Conservation (phyloP, 2,797 vertebrate genomes). For the Mionectes olivaceus region DNA sequence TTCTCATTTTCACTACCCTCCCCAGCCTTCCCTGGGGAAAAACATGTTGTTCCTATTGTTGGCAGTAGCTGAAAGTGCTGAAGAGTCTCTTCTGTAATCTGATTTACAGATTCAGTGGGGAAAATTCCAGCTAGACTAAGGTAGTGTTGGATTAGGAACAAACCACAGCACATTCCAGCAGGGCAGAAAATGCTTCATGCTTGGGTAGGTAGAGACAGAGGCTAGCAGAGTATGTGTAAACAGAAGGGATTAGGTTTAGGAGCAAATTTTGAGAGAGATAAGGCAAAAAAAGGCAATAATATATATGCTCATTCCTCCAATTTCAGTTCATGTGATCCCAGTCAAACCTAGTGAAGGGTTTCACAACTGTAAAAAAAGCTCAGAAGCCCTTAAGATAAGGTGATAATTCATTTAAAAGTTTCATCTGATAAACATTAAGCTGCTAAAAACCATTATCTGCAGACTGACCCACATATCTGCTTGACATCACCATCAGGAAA, state of each 20-base stretch:
- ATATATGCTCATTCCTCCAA: neutral
- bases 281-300: neutral
- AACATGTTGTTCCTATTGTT: neutral
- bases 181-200: neutral
- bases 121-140: constrained; percentile 3
- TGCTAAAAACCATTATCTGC: neutral
- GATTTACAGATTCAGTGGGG: constrained; percentile 29
- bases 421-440: neutral
- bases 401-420: neutral
- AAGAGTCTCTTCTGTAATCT: constrained; percentile 16
- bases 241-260: neutral
- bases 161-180: neutral
- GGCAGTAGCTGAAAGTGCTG: neutral
- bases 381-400: neutral
- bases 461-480: neutral
- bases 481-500: constrained; percentile 14
- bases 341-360: neutral
- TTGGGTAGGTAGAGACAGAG: neutral
- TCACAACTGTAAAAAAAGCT: neutral
- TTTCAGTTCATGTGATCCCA: neutral
- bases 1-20: neutral
- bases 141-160: constrained; percentile 22
- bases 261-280: neutral
- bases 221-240: neutral
- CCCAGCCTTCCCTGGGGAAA: neutral